Evolutionary conservation across 2,888 invertebrate genomes (phyloP), one percentile per base, ranked within the genome.

Genomic region (Drosophila quinaria): DNA sequence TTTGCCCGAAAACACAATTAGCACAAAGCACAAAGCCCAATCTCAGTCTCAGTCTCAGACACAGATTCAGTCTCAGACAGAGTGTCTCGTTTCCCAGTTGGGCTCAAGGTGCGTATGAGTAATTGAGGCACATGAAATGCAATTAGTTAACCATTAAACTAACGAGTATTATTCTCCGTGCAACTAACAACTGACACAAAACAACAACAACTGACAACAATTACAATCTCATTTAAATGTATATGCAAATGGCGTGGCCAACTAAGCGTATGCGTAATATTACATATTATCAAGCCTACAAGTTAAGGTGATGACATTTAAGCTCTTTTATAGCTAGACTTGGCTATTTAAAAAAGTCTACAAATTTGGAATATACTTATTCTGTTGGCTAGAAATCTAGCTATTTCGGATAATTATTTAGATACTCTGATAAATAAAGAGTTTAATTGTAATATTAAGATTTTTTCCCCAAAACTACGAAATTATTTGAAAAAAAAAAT

Each of bases 1-100:
- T 81, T 84, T 78, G 25, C 25, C 47, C 47, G 59, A 56, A 70
- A 87, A 84, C 83, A 67, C 75, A 84, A 84, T 84, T 89, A 84
- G 78, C 70, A 37, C 60, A 56, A 61, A 84, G 78, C 70, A 37
- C 60, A 56, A 61, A 54, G 59, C 49, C 49, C 54, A 54, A 25
- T 29, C 31, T 3, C 22, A 39, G 8, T 29, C 50, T 13, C 17
- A 5, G n/a, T 5, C 8, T 6, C 11, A 35, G 9, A n/a, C 13
- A 22, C 37, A 44, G n/a, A 19, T 13, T 22, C 44, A 19, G 2
- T 22, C 22, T 5, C 29, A 1, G 3, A n/a, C n/a, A n/a, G n/a
- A n/a, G 22, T 22, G 22, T 22, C 22, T 22, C 22, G 4, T 22
- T 22, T 22, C 22, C 41, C 50, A 10, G 42, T 50, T 19, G 50